Evolutionary conservation across 2,888 invertebrate genomes (phyloP).

Genomic region (Drepanosiphum platanoidis): DNA sequence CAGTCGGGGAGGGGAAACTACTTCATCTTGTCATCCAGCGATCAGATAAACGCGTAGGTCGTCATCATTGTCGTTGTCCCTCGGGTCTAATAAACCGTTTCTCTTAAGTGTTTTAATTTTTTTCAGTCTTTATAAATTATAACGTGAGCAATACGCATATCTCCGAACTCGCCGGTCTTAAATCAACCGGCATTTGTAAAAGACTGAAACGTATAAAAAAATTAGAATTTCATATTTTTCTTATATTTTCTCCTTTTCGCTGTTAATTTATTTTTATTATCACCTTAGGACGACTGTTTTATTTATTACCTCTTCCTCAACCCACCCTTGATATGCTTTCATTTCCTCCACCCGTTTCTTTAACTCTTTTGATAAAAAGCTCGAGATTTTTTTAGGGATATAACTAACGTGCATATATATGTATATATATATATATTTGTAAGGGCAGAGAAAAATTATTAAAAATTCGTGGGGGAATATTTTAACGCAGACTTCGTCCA

Average conservation of each 20-base stretch:
- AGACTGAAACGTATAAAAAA: constrained; percentile 8
- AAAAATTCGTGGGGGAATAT: constrained; percentile 60
- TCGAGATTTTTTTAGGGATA: constrained; percentile 54
- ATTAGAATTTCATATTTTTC: constrained; percentile 60
- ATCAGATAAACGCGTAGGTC: constrained; percentile 59
- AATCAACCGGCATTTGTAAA: constrained; percentile 47
- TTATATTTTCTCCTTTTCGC: constrained; percentile 59
- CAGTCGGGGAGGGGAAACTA: constrained; percentile 27
- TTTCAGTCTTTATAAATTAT: constrained; percentile 42
- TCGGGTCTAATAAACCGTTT: constrained; percentile 54
- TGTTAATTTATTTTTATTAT: constrained; percentile 65
- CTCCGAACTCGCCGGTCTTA: constrained; percentile 37
- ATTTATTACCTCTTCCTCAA: constrained; percentile 64
- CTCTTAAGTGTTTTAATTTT: constrained; percentile 45
- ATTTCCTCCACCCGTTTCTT: constrained; percentile 57
- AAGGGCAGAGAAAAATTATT: constrained; percentile 49
- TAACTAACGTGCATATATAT: not conserved
- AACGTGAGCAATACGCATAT: constrained; percentile 37
- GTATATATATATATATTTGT: not conserved
- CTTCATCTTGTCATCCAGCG: constrained; percentile 43
- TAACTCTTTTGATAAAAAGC: constrained; percentile 61
- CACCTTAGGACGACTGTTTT: constrained; percentile 64
- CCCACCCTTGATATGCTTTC: constrained; percentile 63
- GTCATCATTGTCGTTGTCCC: constrained; percentile 41
- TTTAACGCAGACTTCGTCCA: constrained; percentile 46